Percentiles rank a stretch among this genome's conserved stretches.
phyloP scores from a whole-genome alignment of 1,140 invertebrate genomes.

The Sitophilus oryzae region DNA sequence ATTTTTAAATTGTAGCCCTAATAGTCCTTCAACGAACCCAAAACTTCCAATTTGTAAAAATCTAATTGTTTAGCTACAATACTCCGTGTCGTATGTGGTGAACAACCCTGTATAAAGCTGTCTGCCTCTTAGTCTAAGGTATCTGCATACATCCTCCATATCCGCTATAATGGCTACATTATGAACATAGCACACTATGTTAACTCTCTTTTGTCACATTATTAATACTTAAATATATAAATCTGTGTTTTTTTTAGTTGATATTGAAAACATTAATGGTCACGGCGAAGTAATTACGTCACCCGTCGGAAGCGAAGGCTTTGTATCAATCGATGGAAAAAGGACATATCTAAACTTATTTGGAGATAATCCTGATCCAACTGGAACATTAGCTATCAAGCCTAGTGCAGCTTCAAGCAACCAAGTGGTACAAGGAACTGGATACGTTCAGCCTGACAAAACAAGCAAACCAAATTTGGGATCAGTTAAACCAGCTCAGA shows the following conservation, averaged over 20 bases:
- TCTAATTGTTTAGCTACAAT: too few relatives aligned
- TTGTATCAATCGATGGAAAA: slow-evolving; percentile 89
- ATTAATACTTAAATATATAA: neutral
- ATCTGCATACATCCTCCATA: too few relatives aligned
- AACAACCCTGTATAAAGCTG: too few relatives aligned
- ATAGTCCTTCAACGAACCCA: too few relatives aligned
- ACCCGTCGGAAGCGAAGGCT: slow-evolving; percentile 70
- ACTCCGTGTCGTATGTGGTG: too few relatives aligned
- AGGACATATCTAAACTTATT: slow-evolving; percentile 82
- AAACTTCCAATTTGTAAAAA: too few relatives aligned
- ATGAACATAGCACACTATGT: too few relatives aligned
- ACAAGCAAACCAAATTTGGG: slow-evolving; percentile 29
- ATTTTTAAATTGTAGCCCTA: too few relatives aligned
- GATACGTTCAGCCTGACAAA: slow-evolving; percentile 46
- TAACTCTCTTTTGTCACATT: neutral
- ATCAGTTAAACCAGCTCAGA: slow-evolving; percentile 41
- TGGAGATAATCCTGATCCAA: slow-evolving; percentile 45
- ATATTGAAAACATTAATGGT: slow-evolving; percentile 38
- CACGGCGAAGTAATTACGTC: slow-evolving; percentile 66
- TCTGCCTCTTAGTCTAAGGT: too few relatives aligned
- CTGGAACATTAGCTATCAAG: slow-evolving; percentile 29
- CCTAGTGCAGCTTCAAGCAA: slow-evolving; percentile 38
- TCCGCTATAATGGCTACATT: too few relatives aligned
- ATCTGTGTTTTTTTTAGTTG: slow-evolving; percentile 29
- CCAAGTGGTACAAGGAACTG: slow-evolving; percentile 50